Base-by-base conservation (phyloP, 2,797 vertebrate genomes). In the Synaphobranchus kaupii region DNA sequence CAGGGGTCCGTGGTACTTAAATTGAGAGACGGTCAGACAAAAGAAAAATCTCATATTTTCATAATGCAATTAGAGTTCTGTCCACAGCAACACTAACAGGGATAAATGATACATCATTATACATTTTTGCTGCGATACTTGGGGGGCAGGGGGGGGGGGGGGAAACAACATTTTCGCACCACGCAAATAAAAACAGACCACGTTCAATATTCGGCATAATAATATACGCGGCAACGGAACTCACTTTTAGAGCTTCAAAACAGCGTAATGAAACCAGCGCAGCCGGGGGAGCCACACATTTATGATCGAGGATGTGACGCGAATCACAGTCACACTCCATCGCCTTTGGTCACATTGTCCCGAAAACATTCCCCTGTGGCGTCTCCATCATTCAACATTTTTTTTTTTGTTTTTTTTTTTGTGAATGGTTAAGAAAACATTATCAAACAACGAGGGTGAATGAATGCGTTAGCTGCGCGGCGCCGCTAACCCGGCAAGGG, bases 21-120 rank as follows among this genome's bases (percentile, higher is more conserved):
- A 92, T 90, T 92, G 89, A 95, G 92, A 93, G 90, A 87, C 92
- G 90, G 90, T 93, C 91, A 87, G 90, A 80, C 90, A 91, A 92
- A 92, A 93, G 89, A 89, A 90, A 92, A 93, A 90, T 86, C 90
- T 68, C 86, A 86, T 83, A 50, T 89, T 89, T 91, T 84, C 71
- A 85, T 91, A 92, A 93, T 91, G 86, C 90, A 91, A 93, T 94
- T 93, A 93, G 89, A 91, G 86, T 83, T 83, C 84, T 84, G 91
- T 90, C 90, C 88, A 87, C 88, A 88, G 28, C 68, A 90, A 84
- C 84, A 89, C 89, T 90, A 92, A 91, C 88, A 90, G 87, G 91
- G 93, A 92, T 89, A 91, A 90, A 91, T 89, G 88, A 93, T 90
- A 84, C 15, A 34, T 88, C 90, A 90, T 93, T 92, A 93, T 92